Percentiles rank a stretch among this genome's conserved stretches.
Evolutionary conservation across 1,140 invertebrate species (phyloP).

Genomic region (Teleogryllus occipitalis): DNA sequence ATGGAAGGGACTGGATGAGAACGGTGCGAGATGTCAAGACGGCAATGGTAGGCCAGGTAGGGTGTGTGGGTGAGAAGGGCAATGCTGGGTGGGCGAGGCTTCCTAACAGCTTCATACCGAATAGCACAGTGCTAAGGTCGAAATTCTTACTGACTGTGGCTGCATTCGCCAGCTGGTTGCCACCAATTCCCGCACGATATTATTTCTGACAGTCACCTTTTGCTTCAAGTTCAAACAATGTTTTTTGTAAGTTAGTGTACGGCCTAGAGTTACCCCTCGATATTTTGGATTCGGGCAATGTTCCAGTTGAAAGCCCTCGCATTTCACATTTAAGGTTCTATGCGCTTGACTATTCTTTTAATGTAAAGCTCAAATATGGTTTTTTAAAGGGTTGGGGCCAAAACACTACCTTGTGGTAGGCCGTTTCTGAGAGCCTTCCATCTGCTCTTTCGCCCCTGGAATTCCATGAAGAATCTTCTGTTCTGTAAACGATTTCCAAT

Average conservation of each 20-base stretch:
- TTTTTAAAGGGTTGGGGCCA: background rate
- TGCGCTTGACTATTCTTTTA: background rate
- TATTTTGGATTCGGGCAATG: background rate
- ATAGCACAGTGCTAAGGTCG: constrained; percentile 20
- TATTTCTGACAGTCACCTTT: constrained; percentile 10
- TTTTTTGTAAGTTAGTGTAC: background rate
- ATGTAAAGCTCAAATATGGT: background rate
- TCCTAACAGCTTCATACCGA: background rate
- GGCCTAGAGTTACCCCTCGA: background rate
- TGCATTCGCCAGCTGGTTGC: constrained; percentile 11
- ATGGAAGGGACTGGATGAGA: background rate
- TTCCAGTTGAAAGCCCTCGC: background rate
- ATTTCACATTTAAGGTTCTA: background rate
- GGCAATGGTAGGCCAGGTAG: too few relatives aligned
- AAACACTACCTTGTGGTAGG: too few relatives aligned
- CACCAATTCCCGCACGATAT: constrained; percentile 14
- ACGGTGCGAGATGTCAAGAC: too few relatives aligned
- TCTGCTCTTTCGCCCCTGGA: too few relatives aligned
- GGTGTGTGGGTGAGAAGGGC: too few relatives aligned
- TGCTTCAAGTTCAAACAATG: background rate
- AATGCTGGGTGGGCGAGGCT: too few relatives aligned
- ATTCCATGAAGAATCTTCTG: too few relatives aligned
- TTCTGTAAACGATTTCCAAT: too few relatives aligned
- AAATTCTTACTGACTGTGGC: constrained; percentile 8
- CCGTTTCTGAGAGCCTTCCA: too few relatives aligned